phyloP scores from a whole-genome alignment of 2,797 vertebrate species.

The Anisognathus igniventris region DNA sequence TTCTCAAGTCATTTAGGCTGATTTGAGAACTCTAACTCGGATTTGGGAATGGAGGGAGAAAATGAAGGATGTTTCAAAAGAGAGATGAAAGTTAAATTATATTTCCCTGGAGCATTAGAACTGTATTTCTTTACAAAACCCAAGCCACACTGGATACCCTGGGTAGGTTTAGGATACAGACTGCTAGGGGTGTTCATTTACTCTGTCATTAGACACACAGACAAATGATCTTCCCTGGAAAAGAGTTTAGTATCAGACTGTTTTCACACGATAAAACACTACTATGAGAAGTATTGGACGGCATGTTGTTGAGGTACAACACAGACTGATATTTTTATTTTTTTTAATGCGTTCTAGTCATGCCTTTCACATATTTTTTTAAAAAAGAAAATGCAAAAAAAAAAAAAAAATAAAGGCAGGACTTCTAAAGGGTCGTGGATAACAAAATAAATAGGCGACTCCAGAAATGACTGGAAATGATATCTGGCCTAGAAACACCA shows the following conservation, averaged over 20 bases:
- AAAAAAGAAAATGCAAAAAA: neutral
- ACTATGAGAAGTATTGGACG: neutral
- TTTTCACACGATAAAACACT: neutral
- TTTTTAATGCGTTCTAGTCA: neutral
- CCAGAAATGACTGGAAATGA: slow-evolving; percentile 23
- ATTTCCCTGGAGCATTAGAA: neutral
- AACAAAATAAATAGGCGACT: slow-evolving; percentile 28
- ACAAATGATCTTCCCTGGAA: slow-evolving; percentile 25
- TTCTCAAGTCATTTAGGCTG: slow-evolving; percentile 1
- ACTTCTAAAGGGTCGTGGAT: neutral
- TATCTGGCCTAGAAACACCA: slow-evolving; percentile 28
- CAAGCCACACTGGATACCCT: neutral
- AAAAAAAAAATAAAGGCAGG: neutral
- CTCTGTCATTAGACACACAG: neutral
- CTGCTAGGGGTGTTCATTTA: neutral
- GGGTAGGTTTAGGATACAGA: neutral
- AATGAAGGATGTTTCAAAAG: slow-evolving; percentile 34
- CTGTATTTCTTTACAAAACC: slow-evolving; percentile 21
- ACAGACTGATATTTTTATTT: neutral
- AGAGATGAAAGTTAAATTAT: slow-evolving; percentile 7
- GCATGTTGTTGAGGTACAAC: neutral
- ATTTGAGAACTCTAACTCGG: neutral
- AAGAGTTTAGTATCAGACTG: neutral
- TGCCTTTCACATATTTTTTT: neutral
- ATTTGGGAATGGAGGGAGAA: neutral